phyloP scores from a whole-genome alignment of 2,113 vertebrate species.

The Neoarius graeffei region DNA sequence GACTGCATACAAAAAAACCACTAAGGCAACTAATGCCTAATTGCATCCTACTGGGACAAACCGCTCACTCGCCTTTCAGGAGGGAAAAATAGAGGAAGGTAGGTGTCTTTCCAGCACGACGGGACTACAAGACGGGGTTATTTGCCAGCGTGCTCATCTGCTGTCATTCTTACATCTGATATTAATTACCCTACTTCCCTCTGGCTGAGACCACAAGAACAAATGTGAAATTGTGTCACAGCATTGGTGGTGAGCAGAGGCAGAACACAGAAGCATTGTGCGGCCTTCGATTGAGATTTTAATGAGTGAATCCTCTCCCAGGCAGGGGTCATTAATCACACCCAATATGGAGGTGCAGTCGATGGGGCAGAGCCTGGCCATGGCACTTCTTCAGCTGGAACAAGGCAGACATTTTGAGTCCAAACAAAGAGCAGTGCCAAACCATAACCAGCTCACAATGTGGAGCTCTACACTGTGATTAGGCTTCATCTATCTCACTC shows the following conservation, averaged over 20 bases:
- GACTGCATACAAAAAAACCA: slow-evolving; percentile 39
- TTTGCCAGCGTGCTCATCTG: slow-evolving; percentile 7
- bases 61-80: slow-evolving; percentile 5
- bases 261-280: slow-evolving; percentile 43
- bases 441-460: slow-evolving; percentile 39
- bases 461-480: slow-evolving; percentile 17
- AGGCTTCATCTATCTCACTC: slow-evolving; percentile 11
- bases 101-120: slow-evolving; percentile 12
- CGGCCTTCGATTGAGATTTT: slow-evolving; percentile 55
- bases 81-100: slow-evolving; percentile 24
- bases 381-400: slow-evolving; percentile 71
- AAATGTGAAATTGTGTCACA: slow-evolving; percentile 48
- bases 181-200: slow-evolving; percentile 59
- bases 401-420: slow-evolving; percentile 56
- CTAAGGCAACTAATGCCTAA: slow-evolving; percentile 41
- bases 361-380: slow-evolving; percentile 47
- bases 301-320: slow-evolving; percentile 60
- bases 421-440: slow-evolving; percentile 62
- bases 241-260: slow-evolving; percentile 26
- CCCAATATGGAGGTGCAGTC: slow-evolving; percentile 56
- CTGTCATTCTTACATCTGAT: slow-evolving; percentile 26
- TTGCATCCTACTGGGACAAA: slow-evolving; percentile 46
- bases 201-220: slow-evolving; percentile 48
- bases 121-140: slow-evolving; percentile 14
- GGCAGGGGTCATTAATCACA: slow-evolving; percentile 71